Evolutionary conservation across 2,113 vertebrate species (phyloP).

Genomic region (Butorides virescens): DNA sequence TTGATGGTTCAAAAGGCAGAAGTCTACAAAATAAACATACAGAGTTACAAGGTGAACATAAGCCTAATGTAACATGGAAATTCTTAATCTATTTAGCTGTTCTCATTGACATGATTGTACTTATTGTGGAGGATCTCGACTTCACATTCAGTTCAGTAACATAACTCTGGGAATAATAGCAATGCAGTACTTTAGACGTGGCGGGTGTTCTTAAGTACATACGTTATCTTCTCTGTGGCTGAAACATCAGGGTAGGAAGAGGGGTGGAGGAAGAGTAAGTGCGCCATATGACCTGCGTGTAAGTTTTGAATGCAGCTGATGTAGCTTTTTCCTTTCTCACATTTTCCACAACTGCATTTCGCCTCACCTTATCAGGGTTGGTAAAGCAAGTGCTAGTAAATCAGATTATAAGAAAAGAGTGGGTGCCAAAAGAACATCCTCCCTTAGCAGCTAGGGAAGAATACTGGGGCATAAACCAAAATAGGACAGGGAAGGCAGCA

Average conservation of each 20-base stretch:
- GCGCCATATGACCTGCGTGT: not conserved
- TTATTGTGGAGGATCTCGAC: not conserved
- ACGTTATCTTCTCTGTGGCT: not conserved
- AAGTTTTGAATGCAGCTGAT: not conserved
- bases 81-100: conserved; percentile 1
- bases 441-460: not conserved
- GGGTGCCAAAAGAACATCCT: not conserved
- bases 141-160: not conserved
- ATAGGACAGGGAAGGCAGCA: not conserved
- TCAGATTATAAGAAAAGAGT: not conserved
- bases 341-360: not conserved
- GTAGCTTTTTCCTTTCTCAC: not conserved
- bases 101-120: not conserved
- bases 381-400: not conserved
- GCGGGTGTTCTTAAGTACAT: not conserved
- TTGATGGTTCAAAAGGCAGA: not conserved
- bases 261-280: not conserved
- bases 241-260: not conserved
- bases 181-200: not conserved
- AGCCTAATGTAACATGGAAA: not conserved
- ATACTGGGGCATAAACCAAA: not conserved
- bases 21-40: not conserved
- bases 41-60: not conserved
- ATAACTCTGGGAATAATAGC: not conserved
- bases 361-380: not conserved